Evolutionary conservation across 2,113 vertebrate genomes (phyloP).

Genomic region (Catharus minimus): DNA sequence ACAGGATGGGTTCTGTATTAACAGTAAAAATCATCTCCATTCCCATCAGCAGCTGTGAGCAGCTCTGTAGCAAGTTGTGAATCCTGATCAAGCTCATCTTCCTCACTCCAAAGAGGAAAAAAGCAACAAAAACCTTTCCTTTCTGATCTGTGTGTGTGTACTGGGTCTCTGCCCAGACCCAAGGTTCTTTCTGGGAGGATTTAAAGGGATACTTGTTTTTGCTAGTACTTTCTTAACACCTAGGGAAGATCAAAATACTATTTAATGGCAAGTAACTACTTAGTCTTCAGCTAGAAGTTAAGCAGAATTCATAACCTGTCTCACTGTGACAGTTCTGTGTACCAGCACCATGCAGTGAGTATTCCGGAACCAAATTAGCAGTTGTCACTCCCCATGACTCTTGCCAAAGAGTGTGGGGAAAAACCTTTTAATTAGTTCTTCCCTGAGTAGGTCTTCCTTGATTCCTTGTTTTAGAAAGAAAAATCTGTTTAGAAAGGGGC

Average conservation of each 20-base stretch:
- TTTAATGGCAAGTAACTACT: neutral
- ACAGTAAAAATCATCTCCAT: neutral
- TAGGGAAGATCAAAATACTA: neutral
- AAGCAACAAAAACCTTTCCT: neutral
- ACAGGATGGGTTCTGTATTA: neutral
- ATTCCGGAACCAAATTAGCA: neutral
- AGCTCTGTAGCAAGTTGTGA: neutral
- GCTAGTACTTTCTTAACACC: neutral
- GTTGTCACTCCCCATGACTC: neutral
- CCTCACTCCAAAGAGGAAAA: neutral
- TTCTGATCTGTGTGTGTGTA: neutral
- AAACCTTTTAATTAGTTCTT: neutral
- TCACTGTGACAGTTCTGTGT: neutral
- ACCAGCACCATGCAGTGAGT: neutral
- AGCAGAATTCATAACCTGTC: neutral
- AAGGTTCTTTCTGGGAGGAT: neutral
- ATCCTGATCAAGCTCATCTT: neutral
- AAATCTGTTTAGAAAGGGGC: neutral
- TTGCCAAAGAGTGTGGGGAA: neutral
- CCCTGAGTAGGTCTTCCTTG: neutral
- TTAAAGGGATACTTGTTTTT: neutral
- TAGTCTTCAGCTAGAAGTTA: neutral
- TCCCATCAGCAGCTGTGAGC: neutral
- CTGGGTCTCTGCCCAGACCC: neutral
- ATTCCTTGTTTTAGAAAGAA: neutral